Conservation (phyloP, 2,888 invertebrate species). For the Cartodere bifasciata region DNA sequence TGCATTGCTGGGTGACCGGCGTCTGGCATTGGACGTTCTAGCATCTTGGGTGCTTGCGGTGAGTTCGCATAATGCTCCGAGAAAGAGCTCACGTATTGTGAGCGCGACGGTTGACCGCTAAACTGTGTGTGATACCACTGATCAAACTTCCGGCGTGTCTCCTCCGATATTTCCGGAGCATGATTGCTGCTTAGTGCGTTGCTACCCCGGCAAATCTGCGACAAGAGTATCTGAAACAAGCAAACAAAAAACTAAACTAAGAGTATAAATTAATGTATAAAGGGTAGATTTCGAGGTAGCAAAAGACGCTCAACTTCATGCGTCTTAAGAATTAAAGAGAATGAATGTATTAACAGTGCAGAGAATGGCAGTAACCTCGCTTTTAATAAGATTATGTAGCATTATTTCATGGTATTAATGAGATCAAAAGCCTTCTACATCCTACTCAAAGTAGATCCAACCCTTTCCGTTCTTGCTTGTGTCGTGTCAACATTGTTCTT, state of each 20-base stretch:
- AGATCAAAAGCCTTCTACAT: slow-evolving; percentile 61
- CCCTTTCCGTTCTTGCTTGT: slow-evolving; percentile 13
- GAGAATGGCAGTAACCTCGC: slow-evolving; percentile 51
- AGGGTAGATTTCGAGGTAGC: slow-evolving; percentile 9
- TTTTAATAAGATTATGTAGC: slow-evolving; percentile 64
- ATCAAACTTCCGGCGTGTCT: slow-evolving; percentile 77
- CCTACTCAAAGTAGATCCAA: slow-evolving; percentile 36
- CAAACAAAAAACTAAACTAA: slow-evolving; percentile 1
- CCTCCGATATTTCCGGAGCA: slow-evolving; percentile 65
- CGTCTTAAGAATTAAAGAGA: slow-evolving; percentile 36
- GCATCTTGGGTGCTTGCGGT: slow-evolving; percentile 28
- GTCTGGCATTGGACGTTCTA: slow-evolving; percentile 41
- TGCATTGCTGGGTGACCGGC: slow-evolving; percentile 62
- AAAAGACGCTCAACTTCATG: slow-evolving; percentile 12
- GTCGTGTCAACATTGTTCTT: slow-evolving; percentile 23
- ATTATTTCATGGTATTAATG: slow-evolving; percentile 65
- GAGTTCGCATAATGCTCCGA: slow-evolving; percentile 39
- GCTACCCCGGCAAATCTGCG: slow-evolving; percentile 71
- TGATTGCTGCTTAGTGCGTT: slow-evolving; percentile 53
- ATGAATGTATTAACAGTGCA: slow-evolving; percentile 37
- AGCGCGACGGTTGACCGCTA: slow-evolving; percentile 39
- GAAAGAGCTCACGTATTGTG: slow-evolving; percentile 36
- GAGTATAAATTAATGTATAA: slow-evolving; percentile 1
- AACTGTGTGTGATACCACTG: slow-evolving; percentile 79
- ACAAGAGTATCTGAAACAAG: slow-evolving; percentile 32